A percentile compares a stretch with the other conserved stretches of the same genome.
Conservation (phyloP, 2,888 invertebrate genomes). For the Therioaphis trifolii region DNA sequence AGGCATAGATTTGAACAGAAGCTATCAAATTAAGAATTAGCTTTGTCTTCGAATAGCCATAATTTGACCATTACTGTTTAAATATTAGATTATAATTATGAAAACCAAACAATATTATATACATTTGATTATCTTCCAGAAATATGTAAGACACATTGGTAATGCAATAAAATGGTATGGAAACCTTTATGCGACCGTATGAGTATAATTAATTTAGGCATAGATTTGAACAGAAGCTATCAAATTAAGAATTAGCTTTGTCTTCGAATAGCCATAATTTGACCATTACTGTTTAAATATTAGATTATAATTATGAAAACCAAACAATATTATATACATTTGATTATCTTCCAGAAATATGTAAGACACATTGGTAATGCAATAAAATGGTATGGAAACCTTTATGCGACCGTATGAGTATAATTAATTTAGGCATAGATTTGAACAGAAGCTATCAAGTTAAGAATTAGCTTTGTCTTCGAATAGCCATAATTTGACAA, state of each 20-base stretch:
- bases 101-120: too few species aligned
- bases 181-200: constrained; percentile 11
- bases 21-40: too few species aligned
- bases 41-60: constrained; percentile 35
- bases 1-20: too few species aligned
- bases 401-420: not conserved
- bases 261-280: constrained; percentile 36
- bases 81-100: not conserved
- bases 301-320: not conserved
- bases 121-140: too few species aligned
- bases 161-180: constrained; percentile 30
- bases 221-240: constrained; percentile 29
- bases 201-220: constrained; percentile 33
- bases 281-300: not conserved
- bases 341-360: not conserved
- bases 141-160: constrained; percentile 43
- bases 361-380: constrained; percentile 54
- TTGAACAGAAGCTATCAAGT: constrained; percentile 30
- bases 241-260: not conserved
- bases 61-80: too few species aligned
- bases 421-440: constrained; percentile 9
- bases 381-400: not conserved
- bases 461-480: constrained; percentile 1
- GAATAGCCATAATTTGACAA: constrained; percentile 4
- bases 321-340: too few species aligned